These are phyloP conservation scores for Rhinolophus ferrumequinum DNA, from an alignment of 2,113 vertebrate species.

Conservation along the genomic window DNA sequence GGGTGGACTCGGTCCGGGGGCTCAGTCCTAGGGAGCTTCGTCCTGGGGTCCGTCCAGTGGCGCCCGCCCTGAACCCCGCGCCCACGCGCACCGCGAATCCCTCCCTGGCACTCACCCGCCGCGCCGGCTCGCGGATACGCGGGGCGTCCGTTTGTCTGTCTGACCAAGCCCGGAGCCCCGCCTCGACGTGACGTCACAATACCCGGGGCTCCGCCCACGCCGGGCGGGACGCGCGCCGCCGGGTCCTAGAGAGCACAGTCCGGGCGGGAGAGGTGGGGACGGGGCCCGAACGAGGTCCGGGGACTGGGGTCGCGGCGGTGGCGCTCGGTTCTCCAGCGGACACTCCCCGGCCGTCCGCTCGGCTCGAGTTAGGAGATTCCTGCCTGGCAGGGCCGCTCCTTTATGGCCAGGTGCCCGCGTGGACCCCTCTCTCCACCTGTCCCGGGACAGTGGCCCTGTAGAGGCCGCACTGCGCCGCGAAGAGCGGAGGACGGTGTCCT, in stretches of 20 bases:
- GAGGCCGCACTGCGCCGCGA: neutral
- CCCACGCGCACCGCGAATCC: neutral
- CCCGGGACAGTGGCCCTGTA: neutral
- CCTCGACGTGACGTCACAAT: constrained; percentile 64
- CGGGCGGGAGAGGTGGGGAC: accelerated
- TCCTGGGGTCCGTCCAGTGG: neutral
- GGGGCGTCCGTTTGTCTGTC: neutral
- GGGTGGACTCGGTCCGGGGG: too few species aligned
- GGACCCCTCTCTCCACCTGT: neutral
- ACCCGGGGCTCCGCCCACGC: neutral
- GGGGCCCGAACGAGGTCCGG: too few species aligned
- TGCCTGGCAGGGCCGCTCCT: neutral
- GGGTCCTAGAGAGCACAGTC: constrained; percentile 27
- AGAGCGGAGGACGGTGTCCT: neutral
- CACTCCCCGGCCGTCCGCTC: neutral
- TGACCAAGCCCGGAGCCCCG: neutral
- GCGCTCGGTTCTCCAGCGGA: too few species aligned
- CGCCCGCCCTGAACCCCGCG: neutral
- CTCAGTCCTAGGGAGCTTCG: too few species aligned
- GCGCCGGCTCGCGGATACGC: neutral
- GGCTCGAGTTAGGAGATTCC: neutral
- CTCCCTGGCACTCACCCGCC: neutral
- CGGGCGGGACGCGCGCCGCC: accelerated
- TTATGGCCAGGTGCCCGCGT: neutral
- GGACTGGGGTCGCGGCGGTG: too few species aligned